These are phyloP conservation scores for Brenthis ino DNA, from an alignment of 2,888 invertebrate species.

Conservation along the genomic window DNA sequence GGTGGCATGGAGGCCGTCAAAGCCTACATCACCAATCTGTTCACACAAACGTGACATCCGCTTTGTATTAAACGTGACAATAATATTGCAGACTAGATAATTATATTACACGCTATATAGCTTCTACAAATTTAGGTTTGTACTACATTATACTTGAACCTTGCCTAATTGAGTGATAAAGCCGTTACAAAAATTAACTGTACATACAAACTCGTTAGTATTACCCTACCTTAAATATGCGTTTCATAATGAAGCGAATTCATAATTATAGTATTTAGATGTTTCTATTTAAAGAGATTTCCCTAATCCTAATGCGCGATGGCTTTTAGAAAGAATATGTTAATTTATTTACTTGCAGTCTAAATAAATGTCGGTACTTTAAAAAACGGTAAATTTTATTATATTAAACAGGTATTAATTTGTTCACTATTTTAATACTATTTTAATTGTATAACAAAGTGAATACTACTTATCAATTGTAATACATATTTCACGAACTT, in stretches of 20 bases:
- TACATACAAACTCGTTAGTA: constrained; percentile 43
- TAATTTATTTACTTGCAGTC: too few relatives aligned
- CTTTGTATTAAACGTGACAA: constrained; percentile 67
- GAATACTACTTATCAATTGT: too few relatives aligned
- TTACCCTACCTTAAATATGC: constrained; percentile 4
- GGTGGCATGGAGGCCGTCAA: constrained; percentile 53
- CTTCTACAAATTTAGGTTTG: constrained; percentile 62
- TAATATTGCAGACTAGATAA: constrained; percentile 54
- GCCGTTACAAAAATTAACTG: constrained; percentile 71
- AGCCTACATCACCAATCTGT: constrained; percentile 64
- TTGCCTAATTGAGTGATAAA: constrained; percentile 56
- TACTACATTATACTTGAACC: constrained; percentile 53
- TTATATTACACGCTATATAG: constrained; percentile 52
- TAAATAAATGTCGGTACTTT: too few relatives aligned
- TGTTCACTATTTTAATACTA: too few relatives aligned
- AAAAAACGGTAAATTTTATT: too few relatives aligned
- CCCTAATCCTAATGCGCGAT: too few relatives aligned
- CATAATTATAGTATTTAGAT: too few relatives aligned
- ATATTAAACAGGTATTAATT: too few relatives aligned
- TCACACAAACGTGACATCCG: constrained; percentile 75
- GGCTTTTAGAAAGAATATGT: too few relatives aligned
- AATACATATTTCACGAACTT: too few relatives aligned
- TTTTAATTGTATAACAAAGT: too few relatives aligned
- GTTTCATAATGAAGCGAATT: neutral
- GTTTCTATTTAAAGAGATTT: too few relatives aligned